Base-by-base conservation (phyloP, 1,140 invertebrate genomes). In the Pararge aegeria region DNA sequence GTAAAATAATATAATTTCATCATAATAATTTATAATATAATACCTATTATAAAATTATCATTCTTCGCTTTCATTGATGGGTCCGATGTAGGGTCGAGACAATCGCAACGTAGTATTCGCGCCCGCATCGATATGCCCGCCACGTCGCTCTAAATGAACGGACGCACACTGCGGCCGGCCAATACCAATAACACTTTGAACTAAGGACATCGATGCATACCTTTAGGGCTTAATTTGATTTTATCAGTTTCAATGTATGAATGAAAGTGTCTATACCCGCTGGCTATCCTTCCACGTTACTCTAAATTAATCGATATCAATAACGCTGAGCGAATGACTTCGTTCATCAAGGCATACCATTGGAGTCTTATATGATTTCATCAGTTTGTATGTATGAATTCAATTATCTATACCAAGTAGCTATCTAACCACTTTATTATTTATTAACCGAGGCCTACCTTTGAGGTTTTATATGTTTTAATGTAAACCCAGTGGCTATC, bases 121-220 rank as follows among this genome's bases (percentile, higher is more conserved):
- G 66, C 21, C 42, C 66, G 50, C 65, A 85, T 89, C 76, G 75
- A 54, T 89, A 89, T 89, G 83, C 84, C 79, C 80, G 83, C 72
- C 86, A 84, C 86, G 83, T 87, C 70, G 73, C 66, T 53, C 73
- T 78, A 85, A 89, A 89, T 87, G 80, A 87, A 83, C 86, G 86
- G 86, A 89, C 86, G 86, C 70, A 68, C 68, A 74, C 67, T 66
- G 76, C 70, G 66, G 60, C 72, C 68, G 65, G 57, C 73, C 80
- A 83, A 85, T 83, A 80, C 81, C 82, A 80, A 85, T 85, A 83
- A 79, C 80, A 80, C 72, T 70, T 76, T 68, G 54, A 71, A 74
- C 68, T 75, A 70, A 70, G 65, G 72, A 78, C 76, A 75, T 74
- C 75, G 62, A 72, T 63, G 75, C 74, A 78, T 81, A 78, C 75